These are phyloP conservation scores for Cebus imitator DNA, from an alignment of 2,113 vertebrate species.

Conservation along the genomic window DNA sequence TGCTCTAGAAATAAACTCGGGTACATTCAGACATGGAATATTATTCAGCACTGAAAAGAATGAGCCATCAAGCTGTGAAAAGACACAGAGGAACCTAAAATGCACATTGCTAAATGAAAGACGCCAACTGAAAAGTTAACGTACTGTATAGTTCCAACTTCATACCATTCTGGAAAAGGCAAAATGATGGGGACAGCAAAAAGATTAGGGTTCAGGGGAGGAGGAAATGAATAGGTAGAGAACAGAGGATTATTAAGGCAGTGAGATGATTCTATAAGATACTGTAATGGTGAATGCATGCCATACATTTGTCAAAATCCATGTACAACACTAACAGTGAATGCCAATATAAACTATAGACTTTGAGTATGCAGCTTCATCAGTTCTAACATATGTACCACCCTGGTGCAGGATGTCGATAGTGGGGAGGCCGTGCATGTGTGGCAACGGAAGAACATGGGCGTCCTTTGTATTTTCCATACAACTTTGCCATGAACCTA, in stretches of 20 bases:
- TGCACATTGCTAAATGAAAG: not conserved
- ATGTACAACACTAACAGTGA: not conserved
- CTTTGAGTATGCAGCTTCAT: not conserved
- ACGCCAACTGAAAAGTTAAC: not conserved
- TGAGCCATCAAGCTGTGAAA: not conserved
- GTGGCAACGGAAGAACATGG: not conserved
- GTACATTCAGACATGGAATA: not conserved
- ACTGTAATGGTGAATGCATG: not conserved
- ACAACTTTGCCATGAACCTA: not conserved
- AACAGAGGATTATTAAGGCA: not conserved
- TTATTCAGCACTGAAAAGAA: not conserved
- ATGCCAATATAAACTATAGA: not conserved
- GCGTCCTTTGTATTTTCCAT: not conserved
- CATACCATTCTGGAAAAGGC: not conserved
- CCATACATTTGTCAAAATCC: not conserved
- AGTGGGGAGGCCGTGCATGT: not conserved
- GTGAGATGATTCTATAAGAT: not conserved
- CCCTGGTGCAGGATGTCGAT: no score
- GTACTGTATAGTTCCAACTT: not conserved
- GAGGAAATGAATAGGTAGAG: not conserved
- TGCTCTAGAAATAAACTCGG: not conserved
- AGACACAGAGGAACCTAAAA: not conserved
- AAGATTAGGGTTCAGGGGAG: not conserved
- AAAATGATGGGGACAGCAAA: not conserved
- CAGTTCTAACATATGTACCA: not conserved